Evolutionary conservation across 2,888 invertebrate genomes (phyloP), one percentile per base, ranked within the genome.

Genomic region (Leucoptera coffeella): DNA sequence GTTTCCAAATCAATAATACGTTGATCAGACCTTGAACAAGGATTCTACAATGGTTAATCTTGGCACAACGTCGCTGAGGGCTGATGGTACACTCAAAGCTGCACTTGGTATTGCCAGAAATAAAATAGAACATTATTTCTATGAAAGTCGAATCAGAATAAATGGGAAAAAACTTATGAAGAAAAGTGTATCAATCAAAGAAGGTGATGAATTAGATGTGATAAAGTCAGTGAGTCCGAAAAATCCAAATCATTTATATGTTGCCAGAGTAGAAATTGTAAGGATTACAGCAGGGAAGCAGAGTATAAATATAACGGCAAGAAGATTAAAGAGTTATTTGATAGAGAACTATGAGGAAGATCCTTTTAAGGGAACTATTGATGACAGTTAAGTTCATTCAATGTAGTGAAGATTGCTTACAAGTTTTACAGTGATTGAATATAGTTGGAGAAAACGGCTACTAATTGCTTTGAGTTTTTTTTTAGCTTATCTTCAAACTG

Each of bases 111-210:
- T n/a, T n/a, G n/a, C n/a, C n/a, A n/a, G n/a, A n/a, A n/a, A n/a
- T n/a, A 90, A 88, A 77, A 71, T 88, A 22, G 90, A 90, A 46
- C 73, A 75, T 27, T 55, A 80, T 25, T 87, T 91, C 49, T 90
- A 88, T 58, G 83, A 84, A 36, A 85, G 83, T 43, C 84, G 78
- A 65, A 77, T 91, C 32, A 75, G 86, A 42, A 50, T 88, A 0
- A 91, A 91, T 61, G 89, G 88, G 4, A 69, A 75, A 35, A 86
- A 84, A 47, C 54, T 86, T 1, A 33, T 64, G 19, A 91, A 91
- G 51, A 91, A 91, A 56, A 85, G 86, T 52, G 47, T 52, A 10
- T 52, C 67, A 39, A 82, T 88, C 1, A 47, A 52, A 37, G 36
- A 72, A 31, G 85, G 82, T 8, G 87, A 88, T 61, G 86, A 87